These are phyloP conservation scores for Drosophila sordidula DNA, from an alignment of 2,888 invertebrate genomes.

Conservation along the genomic window DNA sequence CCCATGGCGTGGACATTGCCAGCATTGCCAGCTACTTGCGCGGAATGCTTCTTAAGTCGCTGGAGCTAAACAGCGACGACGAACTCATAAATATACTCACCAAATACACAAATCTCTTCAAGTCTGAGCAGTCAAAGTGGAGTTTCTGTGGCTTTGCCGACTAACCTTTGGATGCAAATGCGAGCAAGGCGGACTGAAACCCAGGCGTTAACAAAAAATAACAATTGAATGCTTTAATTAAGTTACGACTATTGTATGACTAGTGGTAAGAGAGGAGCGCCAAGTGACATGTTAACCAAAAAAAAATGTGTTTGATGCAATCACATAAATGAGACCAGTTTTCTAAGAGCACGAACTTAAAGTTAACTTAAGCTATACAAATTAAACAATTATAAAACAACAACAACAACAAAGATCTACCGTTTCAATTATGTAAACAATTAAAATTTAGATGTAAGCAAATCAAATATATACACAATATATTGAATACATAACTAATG, in stretches of 20 bases:
- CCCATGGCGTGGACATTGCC: conserved; percentile 95
- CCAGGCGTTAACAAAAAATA: conserved; percentile 47
- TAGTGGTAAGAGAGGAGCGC: conserved; percentile 46
- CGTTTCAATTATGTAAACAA: conserved; percentile 75
- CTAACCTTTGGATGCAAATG: conserved; percentile 40
- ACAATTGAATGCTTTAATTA: conserved; percentile 73
- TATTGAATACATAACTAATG: conserved; percentile 32
- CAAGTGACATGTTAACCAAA: conserved; percentile 58
- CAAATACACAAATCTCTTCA: conserved; percentile 92
- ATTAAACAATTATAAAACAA: conserved; percentile 31
- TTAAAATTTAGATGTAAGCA: conserved; percentile 41
- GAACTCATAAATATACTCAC: conserved; percentile 90
- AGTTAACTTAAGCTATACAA: conserved; percentile 25
- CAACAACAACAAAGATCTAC: conserved; percentile 61
- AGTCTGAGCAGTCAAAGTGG: conserved; percentile 90
- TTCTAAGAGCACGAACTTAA: conserved; percentile 56
- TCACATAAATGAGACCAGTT: conserved; percentile 75
- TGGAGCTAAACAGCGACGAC: conserved; percentile 89
- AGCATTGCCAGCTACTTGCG: conserved; percentile 96
- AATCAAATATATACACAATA: conserved; percentile 56
- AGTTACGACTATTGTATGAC: conserved; percentile 54
- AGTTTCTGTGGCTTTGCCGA: conserved; percentile 88
- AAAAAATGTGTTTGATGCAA: conserved; percentile 60
- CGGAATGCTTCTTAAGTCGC: conserved; percentile 88
- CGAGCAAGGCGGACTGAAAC: conserved; percentile 30